Percentiles rank a stretch among this genome's conserved stretches.
Conservation (phyloP, 2,888 invertebrate species). For the Drosophila sordidula region DNA sequence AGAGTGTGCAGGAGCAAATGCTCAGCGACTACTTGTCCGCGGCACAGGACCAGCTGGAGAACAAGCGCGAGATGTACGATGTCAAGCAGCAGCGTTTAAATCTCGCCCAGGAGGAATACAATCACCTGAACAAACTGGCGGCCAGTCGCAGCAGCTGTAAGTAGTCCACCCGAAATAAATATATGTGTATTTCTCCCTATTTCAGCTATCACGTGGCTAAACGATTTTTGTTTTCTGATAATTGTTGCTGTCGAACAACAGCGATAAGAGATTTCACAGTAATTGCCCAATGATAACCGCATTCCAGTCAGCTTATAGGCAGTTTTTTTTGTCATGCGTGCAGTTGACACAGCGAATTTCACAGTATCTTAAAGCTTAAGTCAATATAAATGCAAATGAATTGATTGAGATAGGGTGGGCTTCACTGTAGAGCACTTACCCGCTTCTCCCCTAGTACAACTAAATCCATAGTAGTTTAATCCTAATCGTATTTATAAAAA, state of each 20-base stretch:
- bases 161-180: slow-evolving; percentile 78
- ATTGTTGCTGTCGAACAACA: slow-evolving; percentile 17
- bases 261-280: slow-evolving; percentile 37
- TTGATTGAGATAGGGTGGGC: background rate
- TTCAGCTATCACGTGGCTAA: background rate
- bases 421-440: background rate
- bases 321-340: background rate
- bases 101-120: slow-evolving; percentile 98
- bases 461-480: background rate
- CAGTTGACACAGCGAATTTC: background rate
- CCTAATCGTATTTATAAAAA: no score
- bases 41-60: slow-evolving; percentile 97
- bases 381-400: background rate
- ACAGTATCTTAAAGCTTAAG: no score
- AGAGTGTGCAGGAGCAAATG: slow-evolving; percentile 98
- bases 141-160: slow-evolving; percentile 96
- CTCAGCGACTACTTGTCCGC: slow-evolving; percentile 97
- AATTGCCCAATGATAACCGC: slow-evolving; percentile 17
- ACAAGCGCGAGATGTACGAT: slow-evolving; percentile 98
- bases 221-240: slow-evolving; percentile 14
- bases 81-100: slow-evolving; percentile 97
- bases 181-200: slow-evolving; percentile 1
- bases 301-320: slow-evolving; percentile 3
- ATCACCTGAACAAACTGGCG: slow-evolving; percentile 94
- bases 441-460: background rate